A percentile compares a stretch with the other conserved stretches of the same genome.
Conservation (phyloP, 2,113 vertebrate species). For the Heterocephalus glaber region DNA sequence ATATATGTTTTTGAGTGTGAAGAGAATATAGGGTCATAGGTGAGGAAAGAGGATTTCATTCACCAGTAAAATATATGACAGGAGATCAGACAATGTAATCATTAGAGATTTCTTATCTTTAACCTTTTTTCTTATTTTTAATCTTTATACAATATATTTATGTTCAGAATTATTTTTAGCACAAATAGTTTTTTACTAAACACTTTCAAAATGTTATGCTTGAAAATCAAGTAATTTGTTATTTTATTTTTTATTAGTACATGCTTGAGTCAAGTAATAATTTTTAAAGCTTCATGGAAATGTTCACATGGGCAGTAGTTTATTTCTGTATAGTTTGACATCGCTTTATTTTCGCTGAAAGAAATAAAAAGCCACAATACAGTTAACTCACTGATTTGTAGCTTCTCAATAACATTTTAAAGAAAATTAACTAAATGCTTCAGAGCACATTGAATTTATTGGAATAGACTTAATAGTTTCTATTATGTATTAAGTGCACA, state of each 20-base stretch:
- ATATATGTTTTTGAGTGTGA: not conserved
- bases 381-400: conserved; percentile 67
- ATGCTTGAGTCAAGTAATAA: not conserved
- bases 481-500: not conserved
- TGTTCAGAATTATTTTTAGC: not conserved
- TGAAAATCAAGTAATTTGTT: not conserved
- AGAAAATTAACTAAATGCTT: conserved; percentile 62
- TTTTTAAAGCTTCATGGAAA: not conserved
- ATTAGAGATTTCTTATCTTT: not conserved
- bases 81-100: not conserved
- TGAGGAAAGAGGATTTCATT: not conserved
- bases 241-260: not conserved
- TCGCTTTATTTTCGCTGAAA: conserved; percentile 56
- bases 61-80: not conserved
- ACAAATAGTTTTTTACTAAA: conserved; percentile 34
- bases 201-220: not conserved
- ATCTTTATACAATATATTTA: not conserved
- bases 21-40: not conserved
- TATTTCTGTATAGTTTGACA: conserved; percentile 32
- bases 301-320: not conserved
- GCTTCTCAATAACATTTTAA: conserved; percentile 68
- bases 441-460: conserved; percentile 45
- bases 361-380: conserved; percentile 19
- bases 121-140: not conserved
- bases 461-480: conserved; percentile 18